Evolutionary conservation across 2,113 vertebrate genomes (phyloP).

Genomic region (Dinomys branickii): DNA sequence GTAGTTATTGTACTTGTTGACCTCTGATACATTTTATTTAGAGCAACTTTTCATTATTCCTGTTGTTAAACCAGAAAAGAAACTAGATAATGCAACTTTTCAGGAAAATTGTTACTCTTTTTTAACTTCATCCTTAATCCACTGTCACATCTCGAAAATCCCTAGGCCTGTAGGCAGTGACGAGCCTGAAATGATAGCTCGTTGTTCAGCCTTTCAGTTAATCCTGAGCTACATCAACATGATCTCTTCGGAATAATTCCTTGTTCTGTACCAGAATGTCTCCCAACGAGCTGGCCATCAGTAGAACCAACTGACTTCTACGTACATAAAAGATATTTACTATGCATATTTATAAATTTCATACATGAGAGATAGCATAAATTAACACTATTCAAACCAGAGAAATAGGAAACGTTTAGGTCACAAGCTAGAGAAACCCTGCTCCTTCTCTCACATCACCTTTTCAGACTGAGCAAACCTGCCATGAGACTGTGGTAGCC

Average conservation of each 20-base stretch:
- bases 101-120: neutral
- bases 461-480: neutral
- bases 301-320: neutral
- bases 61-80: neutral
- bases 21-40: slow-evolving; percentile 34
- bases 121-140: neutral
- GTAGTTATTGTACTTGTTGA: neutral
- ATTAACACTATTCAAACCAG: slow-evolving; percentile 20
- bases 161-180: neutral
- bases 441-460: neutral
- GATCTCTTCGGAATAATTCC: neutral
- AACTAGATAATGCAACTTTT: neutral
- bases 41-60: neutral
- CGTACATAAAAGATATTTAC: neutral
- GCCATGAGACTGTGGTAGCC: neutral
- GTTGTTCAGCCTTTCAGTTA: neutral
- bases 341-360: neutral
- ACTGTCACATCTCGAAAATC: neutral
- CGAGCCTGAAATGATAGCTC: neutral
- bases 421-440: neutral
- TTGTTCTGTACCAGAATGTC: neutral
- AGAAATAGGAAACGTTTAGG: neutral
- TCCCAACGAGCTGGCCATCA: neutral
- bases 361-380: neutral
- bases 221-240: neutral